Conservation (phyloP, 2,113 vertebrate genomes). For the Leptocoma aspasia region DNA sequence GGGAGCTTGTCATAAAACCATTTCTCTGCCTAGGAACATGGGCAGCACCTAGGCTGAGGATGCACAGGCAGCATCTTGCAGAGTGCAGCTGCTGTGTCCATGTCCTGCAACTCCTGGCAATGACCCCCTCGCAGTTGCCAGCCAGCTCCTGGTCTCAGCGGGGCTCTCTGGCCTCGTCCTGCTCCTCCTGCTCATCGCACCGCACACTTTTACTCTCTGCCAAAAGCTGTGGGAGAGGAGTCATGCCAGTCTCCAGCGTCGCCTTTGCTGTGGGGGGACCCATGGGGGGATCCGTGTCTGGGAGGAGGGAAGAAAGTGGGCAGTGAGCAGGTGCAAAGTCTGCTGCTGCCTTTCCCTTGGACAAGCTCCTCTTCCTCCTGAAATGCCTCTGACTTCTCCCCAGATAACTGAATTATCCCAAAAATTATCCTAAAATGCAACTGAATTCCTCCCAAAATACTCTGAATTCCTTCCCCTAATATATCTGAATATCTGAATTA, state of each 20-base stretch:
- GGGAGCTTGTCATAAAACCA: not conserved
- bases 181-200: not conserved
- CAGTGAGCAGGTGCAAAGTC: not conserved
- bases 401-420: not conserved
- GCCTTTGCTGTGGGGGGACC: not conserved
- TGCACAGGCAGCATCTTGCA: not conserved
- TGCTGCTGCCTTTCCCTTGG: not conserved
- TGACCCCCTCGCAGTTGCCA: not conserved
- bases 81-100: not conserved
- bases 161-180: fast-evolving
- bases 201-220: not conserved
- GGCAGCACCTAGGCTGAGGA: not conserved
- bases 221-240: not conserved
- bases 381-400: not conserved
- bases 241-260: fast-evolving
- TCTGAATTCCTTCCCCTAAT: not conserved
- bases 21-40: not conserved
- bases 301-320: not conserved
- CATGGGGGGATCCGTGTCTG: fast-evolving
- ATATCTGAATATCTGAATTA: not conserved
- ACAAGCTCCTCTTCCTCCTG: not conserved
- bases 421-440: not conserved
- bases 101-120: not conserved
- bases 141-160: not conserved
- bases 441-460: not conserved